Percentiles rank a stretch among this genome's conserved stretches.
Evolutionary conservation across 2,113 vertebrate genomes (phyloP).

Genomic region (Anser cygnoides): DNA sequence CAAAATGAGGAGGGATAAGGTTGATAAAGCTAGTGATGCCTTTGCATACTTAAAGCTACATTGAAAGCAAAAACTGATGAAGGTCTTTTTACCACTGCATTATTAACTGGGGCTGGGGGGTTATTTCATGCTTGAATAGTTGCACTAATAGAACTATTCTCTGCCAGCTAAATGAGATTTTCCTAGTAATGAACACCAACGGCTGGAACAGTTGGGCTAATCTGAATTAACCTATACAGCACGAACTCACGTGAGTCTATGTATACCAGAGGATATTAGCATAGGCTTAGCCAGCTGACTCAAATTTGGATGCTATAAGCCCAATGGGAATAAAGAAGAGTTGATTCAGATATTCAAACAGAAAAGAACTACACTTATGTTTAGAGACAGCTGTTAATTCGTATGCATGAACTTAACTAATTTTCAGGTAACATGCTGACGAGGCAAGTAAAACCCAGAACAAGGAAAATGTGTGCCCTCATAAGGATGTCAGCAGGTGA

Average conservation of each 20-base stretch:
- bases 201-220: no score
- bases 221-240: no score
- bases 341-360: neutral
- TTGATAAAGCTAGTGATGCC: neutral
- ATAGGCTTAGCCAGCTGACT: neutral
- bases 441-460: neutral
- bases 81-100: neutral
- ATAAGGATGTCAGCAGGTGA: neutral
- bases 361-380: neutral
- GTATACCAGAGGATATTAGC: no score
- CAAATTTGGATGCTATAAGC: slow-evolving; percentile 15
- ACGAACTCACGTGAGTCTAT: no score
- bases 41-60: neutral
- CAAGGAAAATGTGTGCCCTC: neutral
- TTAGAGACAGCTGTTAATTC: slow-evolving; percentile 7
- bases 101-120: neutral
- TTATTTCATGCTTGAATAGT: slow-evolving; percentile 44
- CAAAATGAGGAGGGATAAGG: neutral
- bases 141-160: no score
- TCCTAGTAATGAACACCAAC: no score
- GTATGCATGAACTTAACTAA: neutral
- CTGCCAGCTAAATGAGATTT: no score
- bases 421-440: neutral
- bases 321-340: neutral
- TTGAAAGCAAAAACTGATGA: neutral